Evolutionary conservation across 2,888 invertebrate species (phyloP).

Genomic region (Cistogaster globosa): DNA sequence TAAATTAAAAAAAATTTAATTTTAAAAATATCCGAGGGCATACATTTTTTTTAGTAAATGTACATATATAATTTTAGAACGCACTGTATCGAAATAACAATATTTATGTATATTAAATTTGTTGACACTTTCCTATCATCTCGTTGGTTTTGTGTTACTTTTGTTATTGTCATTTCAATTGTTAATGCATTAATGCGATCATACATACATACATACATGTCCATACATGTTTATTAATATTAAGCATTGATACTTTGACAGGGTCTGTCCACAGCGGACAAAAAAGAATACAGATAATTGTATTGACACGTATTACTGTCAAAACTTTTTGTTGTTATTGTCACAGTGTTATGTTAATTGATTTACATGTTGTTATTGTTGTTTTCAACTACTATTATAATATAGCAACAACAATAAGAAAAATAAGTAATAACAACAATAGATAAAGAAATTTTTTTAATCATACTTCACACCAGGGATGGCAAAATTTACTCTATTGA

Average conservation of each 20-base stretch:
- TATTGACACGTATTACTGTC: slow-evolving; percentile 63
- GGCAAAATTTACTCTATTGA: too few relatives aligned
- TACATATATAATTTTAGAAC: too few relatives aligned
- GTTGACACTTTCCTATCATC: not conserved
- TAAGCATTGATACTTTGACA: not conserved
- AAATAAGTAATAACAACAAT: not conserved
- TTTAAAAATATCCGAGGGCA: too few relatives aligned
- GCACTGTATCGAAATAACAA: too few relatives aligned
- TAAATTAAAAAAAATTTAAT: too few relatives aligned
- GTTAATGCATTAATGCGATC: not conserved
- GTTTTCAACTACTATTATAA: not conserved
- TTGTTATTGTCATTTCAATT: slow-evolving; percentile 24
- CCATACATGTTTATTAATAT: not conserved
- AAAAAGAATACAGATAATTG: slow-evolving; percentile 57
- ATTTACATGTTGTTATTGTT: slow-evolving; percentile 3
- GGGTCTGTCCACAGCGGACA: not conserved
- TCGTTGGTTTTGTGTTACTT: slow-evolving; percentile 4
- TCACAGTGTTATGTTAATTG: slow-evolving; percentile 51
- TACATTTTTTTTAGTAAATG: too few relatives aligned
- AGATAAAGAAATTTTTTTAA: not conserved
- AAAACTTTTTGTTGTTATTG: slow-evolving; percentile 52
- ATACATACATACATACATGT: not conserved
- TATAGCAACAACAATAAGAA: not conserved
- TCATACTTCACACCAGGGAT: too few relatives aligned
- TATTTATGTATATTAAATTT: not conserved